These are phyloP conservation scores for Menidia menidia DNA, from an alignment of 2,797 vertebrate species.

Conservation along the genomic window DNA sequence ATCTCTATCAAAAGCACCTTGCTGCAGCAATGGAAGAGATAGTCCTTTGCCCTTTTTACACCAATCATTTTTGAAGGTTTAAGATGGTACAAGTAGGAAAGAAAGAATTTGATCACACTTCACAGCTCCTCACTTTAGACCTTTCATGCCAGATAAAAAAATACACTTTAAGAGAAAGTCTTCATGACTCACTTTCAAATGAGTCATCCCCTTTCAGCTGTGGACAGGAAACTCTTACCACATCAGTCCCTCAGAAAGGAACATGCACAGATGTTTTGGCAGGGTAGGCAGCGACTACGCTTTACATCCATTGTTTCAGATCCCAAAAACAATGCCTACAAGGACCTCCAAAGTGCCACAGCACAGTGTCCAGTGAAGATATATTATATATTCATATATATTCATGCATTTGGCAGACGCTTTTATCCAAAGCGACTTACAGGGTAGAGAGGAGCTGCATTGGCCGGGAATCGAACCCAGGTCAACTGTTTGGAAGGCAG, in stretches of 20 bases:
- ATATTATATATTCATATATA: no score
- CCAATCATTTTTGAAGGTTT: slow-evolving; percentile 42
- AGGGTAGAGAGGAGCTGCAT: no score
- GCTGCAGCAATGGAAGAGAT: slow-evolving; percentile 6
- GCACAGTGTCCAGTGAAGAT: not conserved
- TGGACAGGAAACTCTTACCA: slow-evolving; percentile 18
- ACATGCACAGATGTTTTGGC: slow-evolving; percentile 24
- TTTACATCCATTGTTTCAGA: slow-evolving; percentile 13
- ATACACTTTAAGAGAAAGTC: not conserved
- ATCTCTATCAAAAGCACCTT: slow-evolving; percentile 31
- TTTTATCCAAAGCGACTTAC: no score
- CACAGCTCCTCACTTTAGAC: slow-evolving; percentile 17
- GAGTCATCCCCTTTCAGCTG: slow-evolving; percentile 32
- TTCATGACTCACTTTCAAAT: slow-evolving; percentile 33
- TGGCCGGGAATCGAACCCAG: no score
- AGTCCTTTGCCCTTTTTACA: slow-evolving; percentile 33
- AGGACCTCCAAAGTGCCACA: slow-evolving; percentile 9
- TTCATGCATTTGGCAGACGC: no score
- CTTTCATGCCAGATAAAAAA: slow-evolving; percentile 30
- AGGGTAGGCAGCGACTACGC: slow-evolving; percentile 25
- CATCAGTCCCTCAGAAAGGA: slow-evolving; percentile 19
- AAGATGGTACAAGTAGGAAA: slow-evolving; percentile 16
- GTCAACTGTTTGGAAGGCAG: no score
- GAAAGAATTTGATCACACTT: slow-evolving; percentile 21
- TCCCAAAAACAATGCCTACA: slow-evolving; percentile 12